These are phyloP conservation scores for Tenrec ecaudatus DNA, from an alignment of 2,113 vertebrate species.

Conservation along the genomic window DNA sequence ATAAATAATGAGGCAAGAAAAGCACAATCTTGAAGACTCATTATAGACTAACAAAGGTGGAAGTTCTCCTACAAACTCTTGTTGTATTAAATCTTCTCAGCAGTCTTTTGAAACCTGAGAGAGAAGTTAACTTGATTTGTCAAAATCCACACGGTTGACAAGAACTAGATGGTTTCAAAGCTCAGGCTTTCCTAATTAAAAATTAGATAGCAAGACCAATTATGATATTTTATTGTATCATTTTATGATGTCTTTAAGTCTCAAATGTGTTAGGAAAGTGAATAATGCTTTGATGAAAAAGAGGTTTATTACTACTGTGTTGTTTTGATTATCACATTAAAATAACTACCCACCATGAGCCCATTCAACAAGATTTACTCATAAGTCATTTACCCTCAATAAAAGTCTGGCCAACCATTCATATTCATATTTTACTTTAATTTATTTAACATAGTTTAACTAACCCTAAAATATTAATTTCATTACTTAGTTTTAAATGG, in stretches of 20 bases:
- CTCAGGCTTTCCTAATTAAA: constrained; percentile 25
- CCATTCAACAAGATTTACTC: constrained; percentile 63
- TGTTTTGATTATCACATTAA: constrained; percentile 57
- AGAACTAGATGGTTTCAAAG: constrained; percentile 35
- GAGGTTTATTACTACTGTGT: constrained; percentile 37
- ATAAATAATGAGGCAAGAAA: constrained; percentile 44
- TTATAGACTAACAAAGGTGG: not conserved
- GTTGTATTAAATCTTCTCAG: constrained; percentile 6
- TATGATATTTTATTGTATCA: constrained; percentile 19
- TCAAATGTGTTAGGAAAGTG: constrained; percentile 45
- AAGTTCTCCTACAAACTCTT: not conserved
- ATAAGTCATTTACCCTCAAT: constrained; percentile 37
- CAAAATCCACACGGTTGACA: constrained; percentile 28
- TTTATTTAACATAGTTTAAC: constrained; percentile 5
- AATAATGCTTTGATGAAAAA: constrained; percentile 41
- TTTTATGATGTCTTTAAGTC: constrained; percentile 50
- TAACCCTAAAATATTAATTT: constrained; percentile 46
- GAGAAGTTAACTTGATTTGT: constrained; percentile 44
- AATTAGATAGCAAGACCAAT: constrained; percentile 27
- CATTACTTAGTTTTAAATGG: not conserved
- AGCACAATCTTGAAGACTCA: not conserved
- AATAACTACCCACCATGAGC: constrained; percentile 29
- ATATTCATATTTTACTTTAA: constrained; percentile 52
- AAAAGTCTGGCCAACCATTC: not conserved
- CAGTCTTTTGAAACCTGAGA: not conserved